phyloP scores from a whole-genome alignment of 1,140 invertebrate species.

The Bombus confusus region DNA sequence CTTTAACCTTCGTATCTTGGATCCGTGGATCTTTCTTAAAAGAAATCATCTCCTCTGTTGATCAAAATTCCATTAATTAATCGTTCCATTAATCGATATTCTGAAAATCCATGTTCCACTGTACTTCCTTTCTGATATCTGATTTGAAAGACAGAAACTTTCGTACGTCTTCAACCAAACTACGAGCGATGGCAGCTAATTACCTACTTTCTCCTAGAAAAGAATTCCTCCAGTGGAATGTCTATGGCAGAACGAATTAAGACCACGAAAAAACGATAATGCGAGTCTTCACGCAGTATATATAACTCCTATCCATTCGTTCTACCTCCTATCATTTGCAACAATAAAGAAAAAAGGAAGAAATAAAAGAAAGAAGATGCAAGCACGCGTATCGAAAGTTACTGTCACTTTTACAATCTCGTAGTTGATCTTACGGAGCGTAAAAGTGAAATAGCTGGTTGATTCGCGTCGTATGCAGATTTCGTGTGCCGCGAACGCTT shows the following conservation, averaged over 20 bases:
- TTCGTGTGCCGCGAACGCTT: neutral
- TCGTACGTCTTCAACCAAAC: neutral
- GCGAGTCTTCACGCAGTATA: too few relatives aligned
- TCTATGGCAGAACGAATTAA: neutral
- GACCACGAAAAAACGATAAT: neutral
- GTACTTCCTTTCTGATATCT: neutral
- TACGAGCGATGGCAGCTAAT: neutral
- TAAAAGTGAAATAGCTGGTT: neutral
- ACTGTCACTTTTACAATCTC: neutral
- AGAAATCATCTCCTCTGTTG: too few relatives aligned
- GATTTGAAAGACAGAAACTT: neutral
- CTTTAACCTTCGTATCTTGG: neutral
- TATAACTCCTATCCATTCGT: neutral
- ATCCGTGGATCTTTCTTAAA: too few relatives aligned
- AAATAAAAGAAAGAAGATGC: neutral
- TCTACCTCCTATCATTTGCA: neutral
- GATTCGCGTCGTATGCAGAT: conserved; percentile 1
- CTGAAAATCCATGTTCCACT: too few relatives aligned
- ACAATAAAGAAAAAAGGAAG: neutral
- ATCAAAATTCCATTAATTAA: neutral
- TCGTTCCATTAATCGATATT: neutral
- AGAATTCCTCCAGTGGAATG: neutral
- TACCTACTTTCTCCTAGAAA: conserved; percentile 7
- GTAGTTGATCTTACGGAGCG: neutral
- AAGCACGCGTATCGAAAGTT: neutral